These are phyloP conservation scores for Sepioteuthis lessoniana DNA, from an alignment of 2,888 invertebrate species.

Conservation along the genomic window DNA sequence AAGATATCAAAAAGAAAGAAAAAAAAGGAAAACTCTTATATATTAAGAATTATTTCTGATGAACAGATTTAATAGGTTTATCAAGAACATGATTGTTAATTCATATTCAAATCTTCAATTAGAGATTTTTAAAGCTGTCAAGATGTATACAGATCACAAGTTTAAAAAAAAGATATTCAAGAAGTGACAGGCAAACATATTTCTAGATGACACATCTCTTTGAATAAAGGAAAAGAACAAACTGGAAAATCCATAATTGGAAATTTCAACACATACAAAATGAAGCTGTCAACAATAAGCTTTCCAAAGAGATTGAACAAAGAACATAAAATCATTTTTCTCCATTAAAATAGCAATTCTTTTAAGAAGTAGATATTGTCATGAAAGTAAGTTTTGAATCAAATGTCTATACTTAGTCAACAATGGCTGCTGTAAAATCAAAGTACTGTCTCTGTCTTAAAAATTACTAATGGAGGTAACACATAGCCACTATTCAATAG, in stretches of 20 bases:
- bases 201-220: neutral
- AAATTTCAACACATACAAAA: neutral
- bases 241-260: neutral
- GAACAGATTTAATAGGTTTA: neutral
- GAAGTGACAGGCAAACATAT: neutral
- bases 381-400: neutral
- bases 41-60: neutral
- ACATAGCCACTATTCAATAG: neutral
- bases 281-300: neutral
- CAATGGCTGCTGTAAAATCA: neutral
- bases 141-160: neutral
- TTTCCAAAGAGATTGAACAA: neutral
- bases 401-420: neutral
- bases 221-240: neutral
- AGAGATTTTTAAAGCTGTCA: neutral
- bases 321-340: neutral
- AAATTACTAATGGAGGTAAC: conserved; percentile 11
- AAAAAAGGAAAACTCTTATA: too few relatives aligned
- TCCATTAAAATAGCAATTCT: neutral
- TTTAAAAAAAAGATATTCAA: neutral
- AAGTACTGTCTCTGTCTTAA: neutral
- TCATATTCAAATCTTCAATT: neutral
- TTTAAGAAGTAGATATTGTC: neutral
- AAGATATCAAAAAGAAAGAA: too few relatives aligned
- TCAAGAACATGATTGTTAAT: neutral